Percentiles rank a stretch among this genome's conserved stretches.
These are phyloP conservation scores for Candoia aspera DNA, from an alignment of 2,113 vertebrate species.

Conservation along the genomic window DNA sequence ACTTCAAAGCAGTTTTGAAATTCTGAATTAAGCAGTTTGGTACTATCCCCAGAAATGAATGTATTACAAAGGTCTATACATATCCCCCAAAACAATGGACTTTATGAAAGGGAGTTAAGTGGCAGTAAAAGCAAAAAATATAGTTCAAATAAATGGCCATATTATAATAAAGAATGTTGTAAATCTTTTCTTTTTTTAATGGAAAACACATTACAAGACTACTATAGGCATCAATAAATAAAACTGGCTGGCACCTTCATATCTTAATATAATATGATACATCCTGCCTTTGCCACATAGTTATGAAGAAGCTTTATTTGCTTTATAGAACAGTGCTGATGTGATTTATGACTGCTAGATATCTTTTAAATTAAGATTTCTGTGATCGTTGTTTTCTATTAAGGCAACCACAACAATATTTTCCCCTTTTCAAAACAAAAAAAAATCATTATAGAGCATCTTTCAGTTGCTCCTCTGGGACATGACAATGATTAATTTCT, in stretches of 20 bases:
- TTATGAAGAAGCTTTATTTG: constrained; percentile 68
- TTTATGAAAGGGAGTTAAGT: constrained; percentile 4
- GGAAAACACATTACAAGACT: constrained; percentile 34
- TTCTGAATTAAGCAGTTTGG: not conserved
- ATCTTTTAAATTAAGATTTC: constrained; percentile 79
- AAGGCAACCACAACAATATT: constrained; percentile 69
- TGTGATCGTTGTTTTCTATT: constrained; percentile 81
- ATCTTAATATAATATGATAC: not conserved
- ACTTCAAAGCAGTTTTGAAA: not conserved
- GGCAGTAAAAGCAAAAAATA: not conserved
- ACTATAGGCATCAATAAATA: constrained; percentile 29
- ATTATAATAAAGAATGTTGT: constrained; percentile 21
- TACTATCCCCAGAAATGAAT: not conserved
- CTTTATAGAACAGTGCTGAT: constrained; percentile 62
- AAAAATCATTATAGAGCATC: constrained; percentile 55
- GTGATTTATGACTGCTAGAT: constrained; percentile 77
- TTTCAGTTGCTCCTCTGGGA: constrained; percentile 42
- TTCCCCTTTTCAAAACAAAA: constrained; percentile 74
- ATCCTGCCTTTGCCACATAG: constrained; percentile 38
- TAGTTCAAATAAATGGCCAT: constrained; percentile 9
- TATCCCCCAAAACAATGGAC: not conserved
- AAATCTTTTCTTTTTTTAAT: constrained; percentile 23
- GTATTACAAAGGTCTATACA: not conserved
- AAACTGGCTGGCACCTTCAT: not conserved
- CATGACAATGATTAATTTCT: constrained; percentile 78